These are phyloP conservation scores for Apis laboriosa DNA, from an alignment of 1,140 invertebrate species.

Conservation along the genomic window DNA sequence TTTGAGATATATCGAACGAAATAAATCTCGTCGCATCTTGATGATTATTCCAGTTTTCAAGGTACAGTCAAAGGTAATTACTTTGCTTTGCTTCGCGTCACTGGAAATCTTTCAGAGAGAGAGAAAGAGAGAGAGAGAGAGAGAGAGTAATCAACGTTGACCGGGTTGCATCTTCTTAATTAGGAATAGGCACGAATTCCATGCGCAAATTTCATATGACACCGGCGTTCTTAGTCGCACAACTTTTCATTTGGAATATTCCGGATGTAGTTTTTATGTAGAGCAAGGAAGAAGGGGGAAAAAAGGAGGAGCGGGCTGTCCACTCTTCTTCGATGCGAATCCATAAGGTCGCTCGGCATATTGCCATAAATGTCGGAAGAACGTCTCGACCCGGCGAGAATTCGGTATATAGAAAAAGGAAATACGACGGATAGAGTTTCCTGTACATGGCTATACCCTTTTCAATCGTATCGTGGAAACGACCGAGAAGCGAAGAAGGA, in stretches of 20 bases:
- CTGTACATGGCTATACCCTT: slow-evolving; percentile 36
- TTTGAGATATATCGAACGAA: background rate
- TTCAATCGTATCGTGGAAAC: slow-evolving; percentile 11
- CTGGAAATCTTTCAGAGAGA: background rate
- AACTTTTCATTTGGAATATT: background rate
- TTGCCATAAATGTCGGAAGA: slow-evolving; percentile 50
- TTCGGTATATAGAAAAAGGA: slow-evolving; percentile 19
- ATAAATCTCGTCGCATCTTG: background rate
- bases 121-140: background rate
- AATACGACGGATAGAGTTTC: slow-evolving; percentile 32
- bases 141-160: background rate
- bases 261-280: background rate
- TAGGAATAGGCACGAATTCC: background rate
- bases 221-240: background rate
- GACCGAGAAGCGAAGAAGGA: slow-evolving; percentile 5
- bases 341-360: slow-evolving; percentile 52
- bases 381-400: slow-evolving; percentile 9
- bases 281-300: slow-evolving; percentile 13
- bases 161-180: slow-evolving; percentile 16
- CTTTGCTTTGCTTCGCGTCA: background rate
- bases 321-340: slow-evolving; percentile 37
- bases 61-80: background rate
- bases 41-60: background rate
- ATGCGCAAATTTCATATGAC: background rate
- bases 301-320: background rate